Evolutionary conservation across 1,140 invertebrate species (phyloP).

Genomic region (Bombus consobrinus): DNA sequence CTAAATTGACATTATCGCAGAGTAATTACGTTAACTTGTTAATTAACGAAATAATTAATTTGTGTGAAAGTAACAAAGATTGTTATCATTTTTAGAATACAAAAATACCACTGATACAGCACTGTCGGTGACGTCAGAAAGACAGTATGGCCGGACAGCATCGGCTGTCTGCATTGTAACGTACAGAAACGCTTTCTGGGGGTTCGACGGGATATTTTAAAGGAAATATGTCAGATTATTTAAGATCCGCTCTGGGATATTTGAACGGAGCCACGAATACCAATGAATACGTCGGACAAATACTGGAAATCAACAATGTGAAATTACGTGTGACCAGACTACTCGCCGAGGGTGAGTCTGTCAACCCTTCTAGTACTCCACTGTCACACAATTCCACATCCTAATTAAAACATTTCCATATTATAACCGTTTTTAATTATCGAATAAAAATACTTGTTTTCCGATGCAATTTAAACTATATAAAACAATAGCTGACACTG

Average conservation of each 20-base stretch:
- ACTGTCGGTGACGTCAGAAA: slow-evolving; percentile 66
- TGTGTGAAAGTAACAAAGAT: background rate
- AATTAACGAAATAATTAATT: background rate
- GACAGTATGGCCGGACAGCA: slow-evolving; percentile 79
- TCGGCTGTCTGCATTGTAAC: slow-evolving; percentile 74
- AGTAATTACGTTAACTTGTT: background rate
- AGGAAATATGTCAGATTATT: slow-evolving; percentile 80
- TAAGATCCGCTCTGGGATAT: slow-evolving; percentile 79
- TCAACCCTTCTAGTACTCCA: slow-evolving; percentile 52
- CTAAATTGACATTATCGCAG: background rate
- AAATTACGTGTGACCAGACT: slow-evolving; percentile 94
- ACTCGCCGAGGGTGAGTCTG: slow-evolving; percentile 94
- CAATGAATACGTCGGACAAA: slow-evolving; percentile 96
- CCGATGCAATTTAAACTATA: background rate
- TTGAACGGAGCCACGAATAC: slow-evolving; percentile 74
- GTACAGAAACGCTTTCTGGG: slow-evolving; percentile 56
- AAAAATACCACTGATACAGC: slow-evolving; percentile 15
- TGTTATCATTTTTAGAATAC: background rate
- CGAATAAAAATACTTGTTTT: background rate
- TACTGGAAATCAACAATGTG: slow-evolving; percentile 93
- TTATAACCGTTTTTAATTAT: background rate
- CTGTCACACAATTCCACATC: background rate
- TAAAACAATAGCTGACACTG: background rate
- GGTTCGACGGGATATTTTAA: slow-evolving; percentile 60
- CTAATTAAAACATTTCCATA: background rate